Evolutionary conservation across 2,888 invertebrate genomes (phyloP), one percentile per base, ranked within the genome.

Genomic region (Meta bourneti): DNA sequence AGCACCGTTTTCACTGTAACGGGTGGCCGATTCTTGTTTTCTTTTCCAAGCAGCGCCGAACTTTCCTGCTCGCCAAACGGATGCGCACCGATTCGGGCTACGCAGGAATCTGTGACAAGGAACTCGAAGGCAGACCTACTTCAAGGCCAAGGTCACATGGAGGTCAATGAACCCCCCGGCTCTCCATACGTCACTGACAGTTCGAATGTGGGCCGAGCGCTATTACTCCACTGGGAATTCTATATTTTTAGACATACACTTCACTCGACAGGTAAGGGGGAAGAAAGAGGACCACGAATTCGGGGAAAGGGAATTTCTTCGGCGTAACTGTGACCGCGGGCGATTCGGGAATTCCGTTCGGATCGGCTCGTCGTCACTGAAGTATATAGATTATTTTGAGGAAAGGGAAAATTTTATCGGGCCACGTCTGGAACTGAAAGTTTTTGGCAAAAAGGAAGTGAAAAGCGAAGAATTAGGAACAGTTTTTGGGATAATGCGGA

Each of bases 111-210:
- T 91, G 91, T 91, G 87, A 91, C 91, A 91, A 87, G 91, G 91
- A 91, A 91, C 91, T 91, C 83, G 70, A 70, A 70, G 54, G 77
- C 83, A 91, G 91, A 91, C 91, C 91, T 91, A 91, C 91, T 91
- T 91, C 91, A 91, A 91, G 87, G 91, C 83, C 91, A 91, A 91
- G 91, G 91, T 87, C 87, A 83, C 79, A 8, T n/a, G 51, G 72
- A 78, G 91, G 91, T 91, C 87, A 91, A 83, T 79, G 87, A 91
- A 91, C 91, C 91, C 91, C 49, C 20, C 19, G 87, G 87, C 82
- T 70, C 48, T 20, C 79, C 91, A 91, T 88, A 91, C 83, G 82
- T 88, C 91, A 87, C 90, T 75, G 70, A 4, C 13, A 51, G 77
- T 19, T 54, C 52, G 81, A 72, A 91, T 87, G 86, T 91, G 78